Base-by-base conservation (phyloP, 2,797 vertebrate species). In the Spinibarbus caldwelli region DNA sequence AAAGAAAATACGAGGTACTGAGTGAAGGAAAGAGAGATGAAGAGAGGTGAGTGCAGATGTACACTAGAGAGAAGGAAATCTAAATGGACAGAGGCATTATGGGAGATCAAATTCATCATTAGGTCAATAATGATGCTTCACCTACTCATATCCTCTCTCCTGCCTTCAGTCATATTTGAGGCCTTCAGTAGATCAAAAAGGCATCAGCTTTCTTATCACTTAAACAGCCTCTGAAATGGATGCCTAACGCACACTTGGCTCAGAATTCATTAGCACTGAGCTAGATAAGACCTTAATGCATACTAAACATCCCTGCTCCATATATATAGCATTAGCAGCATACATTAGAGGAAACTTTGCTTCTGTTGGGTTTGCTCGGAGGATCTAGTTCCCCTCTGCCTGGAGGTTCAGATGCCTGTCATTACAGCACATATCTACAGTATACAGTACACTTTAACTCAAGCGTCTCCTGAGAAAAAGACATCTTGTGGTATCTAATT, bases 41-140 rank as follows among this genome's bases (percentile, higher is more conserved):
- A 47, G 11, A 1, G 21, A 47, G n/a, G 1, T 34, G 31, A n/a
- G 34, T 4, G 14, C 26, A 43, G 62, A 71, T 19, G 41, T 23
- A 57, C 15, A 6, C 41, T 26, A 57, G n/a, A 84, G 34, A 41
- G 52, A 78, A 43, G 11, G 38, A 78, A 34, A 73, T 68, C 21
- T 19, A 45, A 75, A 80, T 29, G 70, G 80, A 82, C 49, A 68
- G 34, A 78, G 12, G 47, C 68, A 80, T 87, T 72, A 52, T 67
- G 31, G 73, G 64, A 64, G 36, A 45, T 78, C 66, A 41, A 31
- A 88, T 85, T 83, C 75, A 71, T 66, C 38, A 78, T 79, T 83
- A 73, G 47, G 67, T 75, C 75, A 31, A 70, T 82, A 45, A 67
- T 52, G 71, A 62, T 41, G n/a, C 29, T 70, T 83, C n/a, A 68